Evolutionary conservation across 2,888 invertebrate species (phyloP).

Genomic region (Glyphotaelius pellucidus): DNA sequence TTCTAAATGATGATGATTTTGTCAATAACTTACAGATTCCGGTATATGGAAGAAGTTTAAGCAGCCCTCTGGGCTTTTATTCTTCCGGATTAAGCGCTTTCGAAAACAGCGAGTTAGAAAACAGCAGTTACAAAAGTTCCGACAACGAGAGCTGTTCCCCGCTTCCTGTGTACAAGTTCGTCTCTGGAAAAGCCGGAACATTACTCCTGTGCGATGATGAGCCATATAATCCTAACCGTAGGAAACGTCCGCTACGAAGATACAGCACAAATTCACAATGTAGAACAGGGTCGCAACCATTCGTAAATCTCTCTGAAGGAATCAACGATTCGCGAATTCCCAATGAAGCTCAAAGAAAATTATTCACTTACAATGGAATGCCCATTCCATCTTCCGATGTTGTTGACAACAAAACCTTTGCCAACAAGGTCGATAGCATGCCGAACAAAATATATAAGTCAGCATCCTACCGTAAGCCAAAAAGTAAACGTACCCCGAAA

Average conservation of each 20-base stretch:
- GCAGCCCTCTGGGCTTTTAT: slow-evolving; percentile 61
- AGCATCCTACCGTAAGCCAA: slow-evolving; percentile 61
- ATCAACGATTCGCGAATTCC: slow-evolving; percentile 14
- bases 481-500: slow-evolving; percentile 28
- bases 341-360: slow-evolving; percentile 34
- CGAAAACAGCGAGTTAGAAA: slow-evolving; percentile 69
- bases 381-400: slow-evolving; percentile 46
- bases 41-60: slow-evolving; percentile 53
- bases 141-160: slow-evolving; percentile 74
- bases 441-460: slow-evolving; percentile 60
- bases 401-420: background rate
- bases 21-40: slow-evolving; percentile 47
- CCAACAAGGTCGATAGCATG: slow-evolving; percentile 17
- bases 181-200: slow-evolving; percentile 73
- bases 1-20: slow-evolving; percentile 15
- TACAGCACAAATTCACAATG: slow-evolving; percentile 60
- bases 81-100: slow-evolving; percentile 59
- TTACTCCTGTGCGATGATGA: slow-evolving; percentile 71
- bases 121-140: slow-evolving; percentile 77
- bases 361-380: slow-evolving; percentile 56
- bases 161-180: slow-evolving; percentile 69
- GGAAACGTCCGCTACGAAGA: slow-evolving; percentile 67
- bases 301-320: slow-evolving; percentile 21
- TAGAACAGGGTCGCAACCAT: slow-evolving; percentile 15
- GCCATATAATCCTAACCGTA: slow-evolving; percentile 66